Base-by-base conservation (phyloP, 2,113 vertebrate genomes). In the Datnioides undecimradiatus region DNA sequence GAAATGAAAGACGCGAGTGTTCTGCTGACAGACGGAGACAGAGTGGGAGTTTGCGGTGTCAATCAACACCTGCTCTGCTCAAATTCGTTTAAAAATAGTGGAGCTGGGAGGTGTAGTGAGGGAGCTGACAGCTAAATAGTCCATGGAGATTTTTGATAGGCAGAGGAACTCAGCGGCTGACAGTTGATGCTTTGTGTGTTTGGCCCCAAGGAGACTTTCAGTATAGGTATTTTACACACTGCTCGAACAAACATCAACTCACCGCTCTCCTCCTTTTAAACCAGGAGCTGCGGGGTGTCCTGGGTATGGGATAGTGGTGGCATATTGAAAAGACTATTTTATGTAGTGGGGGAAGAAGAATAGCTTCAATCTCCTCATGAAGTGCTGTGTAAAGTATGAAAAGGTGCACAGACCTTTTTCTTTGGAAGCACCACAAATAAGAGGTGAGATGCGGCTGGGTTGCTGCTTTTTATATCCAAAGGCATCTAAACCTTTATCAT, bases 61-160 rank as follows among this genome's bases (percentile, higher is more conserved):
- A 90, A 86, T 94, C 93, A 93, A 46, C 94, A 95, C 92, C 93
- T 93, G 88, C 87, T 90, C 80, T 51, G 66, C 84, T 93, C 89
- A 88, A 64, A 91, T 91, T 89, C 68, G 41, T 92, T 87, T 87
- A 89, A 92, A 94, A 95, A 93, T 90, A 91, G 88, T 84, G 83
- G 68, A 86, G 88, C 85, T 76, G 34, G 80, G 65, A 73, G 89
- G 74, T 71, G 78, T 41, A 69, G 75, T 73, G 80, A 89, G 76
- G 85, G 83, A 92, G 81, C 74, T 93, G 93, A 93, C 92, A 91
- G 92, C 89, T 92, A 93, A 94, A 93, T 88, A 95, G 92, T 92
- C 93, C 89, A 49, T 86, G n/a, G 91, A 93, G 93, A 91, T 87
- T 85, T 86, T 83, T 92, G 92, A 94, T 93, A 83, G 92, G 90